Evolutionary conservation across 37 sponge, comb jelly and placozoan genomes (phyloP).

Genomic region (Agelas oroides): DNA sequence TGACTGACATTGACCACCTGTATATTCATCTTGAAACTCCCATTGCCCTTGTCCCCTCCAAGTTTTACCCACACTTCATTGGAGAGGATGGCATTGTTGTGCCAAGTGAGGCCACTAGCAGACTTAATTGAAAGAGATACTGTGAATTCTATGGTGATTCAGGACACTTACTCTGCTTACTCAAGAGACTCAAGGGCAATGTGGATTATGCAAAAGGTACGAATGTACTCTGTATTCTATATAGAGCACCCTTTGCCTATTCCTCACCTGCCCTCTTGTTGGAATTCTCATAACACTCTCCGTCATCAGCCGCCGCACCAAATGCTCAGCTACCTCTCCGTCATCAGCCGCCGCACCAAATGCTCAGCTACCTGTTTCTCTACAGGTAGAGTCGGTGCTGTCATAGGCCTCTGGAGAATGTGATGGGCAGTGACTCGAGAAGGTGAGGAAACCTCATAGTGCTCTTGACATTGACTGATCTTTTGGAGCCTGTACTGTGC

Average conservation of each 20-base stretch:
- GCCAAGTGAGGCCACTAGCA: slow-evolving; percentile 43
- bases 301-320: background rate
- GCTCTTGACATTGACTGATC: too few relatives aligned
- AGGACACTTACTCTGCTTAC: background rate
- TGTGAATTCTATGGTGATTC: background rate
- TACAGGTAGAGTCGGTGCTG: background rate
- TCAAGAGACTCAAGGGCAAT: background rate
- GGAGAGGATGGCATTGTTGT: slow-evolving; percentile 39
- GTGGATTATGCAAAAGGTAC: slow-evolving; percentile 39
- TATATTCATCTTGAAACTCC: slow-evolving; percentile 34
- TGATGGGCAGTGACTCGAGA: background rate
- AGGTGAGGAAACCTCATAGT: background rate
- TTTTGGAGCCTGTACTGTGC: too few relatives aligned
- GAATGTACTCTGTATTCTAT: too few relatives aligned
- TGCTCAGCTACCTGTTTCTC: background rate
- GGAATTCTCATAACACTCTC: background rate
- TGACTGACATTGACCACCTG: slow-evolving; percentile 34
- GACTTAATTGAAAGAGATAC: background rate
- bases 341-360: background rate
- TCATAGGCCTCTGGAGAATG: background rate
- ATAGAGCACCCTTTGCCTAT: too few relatives aligned
- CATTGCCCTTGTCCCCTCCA: slow-evolving; percentile 47
- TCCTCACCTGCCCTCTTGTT: background rate
- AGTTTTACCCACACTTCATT: slow-evolving; percentile 39
- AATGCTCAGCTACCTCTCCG: background rate